phyloP scores from a whole-genome alignment of 1,140 invertebrate species.

The Hesperophylax magnus region DNA sequence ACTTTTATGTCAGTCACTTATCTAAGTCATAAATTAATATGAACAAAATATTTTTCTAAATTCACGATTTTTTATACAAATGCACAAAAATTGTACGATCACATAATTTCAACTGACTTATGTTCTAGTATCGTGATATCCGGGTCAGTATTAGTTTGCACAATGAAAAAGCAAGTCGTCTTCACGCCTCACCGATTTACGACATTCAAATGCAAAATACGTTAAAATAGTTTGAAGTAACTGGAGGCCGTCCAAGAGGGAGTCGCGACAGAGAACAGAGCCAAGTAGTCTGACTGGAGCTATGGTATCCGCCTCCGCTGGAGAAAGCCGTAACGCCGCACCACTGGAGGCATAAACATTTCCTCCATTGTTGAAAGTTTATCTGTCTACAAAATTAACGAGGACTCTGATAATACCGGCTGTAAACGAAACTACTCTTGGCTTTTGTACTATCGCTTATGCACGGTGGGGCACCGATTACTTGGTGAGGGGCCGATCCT shows the following conservation, averaged over 20 bases:
- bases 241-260: neutral
- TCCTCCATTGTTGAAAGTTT: constrained; percentile 28
- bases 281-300: constrained; percentile 9
- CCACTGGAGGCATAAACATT: constrained; percentile 15
- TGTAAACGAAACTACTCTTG: constrained; percentile 21
- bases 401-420: constrained; percentile 11
- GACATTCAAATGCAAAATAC: too few species aligned
- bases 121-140: too few species aligned
- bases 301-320: neutral
- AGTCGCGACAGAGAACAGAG: neutral
- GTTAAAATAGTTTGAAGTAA: constrained; percentile 7
- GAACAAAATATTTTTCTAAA: too few species aligned
- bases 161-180: too few species aligned
- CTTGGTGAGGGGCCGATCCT: neutral
- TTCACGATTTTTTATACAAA: too few species aligned
- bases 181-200: too few species aligned
- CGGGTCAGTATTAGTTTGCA: too few species aligned
- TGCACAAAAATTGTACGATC: too few species aligned
- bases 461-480: neutral
- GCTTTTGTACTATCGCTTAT: neutral
- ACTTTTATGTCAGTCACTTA: too few species aligned
- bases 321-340: neutral
- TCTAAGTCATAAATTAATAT: too few species aligned
- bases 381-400: constrained; percentile 28
- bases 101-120: too few species aligned